Evolutionary conservation across 2,113 vertebrate genomes (phyloP).

Genomic region (Callospermophilus lateralis): DNA sequence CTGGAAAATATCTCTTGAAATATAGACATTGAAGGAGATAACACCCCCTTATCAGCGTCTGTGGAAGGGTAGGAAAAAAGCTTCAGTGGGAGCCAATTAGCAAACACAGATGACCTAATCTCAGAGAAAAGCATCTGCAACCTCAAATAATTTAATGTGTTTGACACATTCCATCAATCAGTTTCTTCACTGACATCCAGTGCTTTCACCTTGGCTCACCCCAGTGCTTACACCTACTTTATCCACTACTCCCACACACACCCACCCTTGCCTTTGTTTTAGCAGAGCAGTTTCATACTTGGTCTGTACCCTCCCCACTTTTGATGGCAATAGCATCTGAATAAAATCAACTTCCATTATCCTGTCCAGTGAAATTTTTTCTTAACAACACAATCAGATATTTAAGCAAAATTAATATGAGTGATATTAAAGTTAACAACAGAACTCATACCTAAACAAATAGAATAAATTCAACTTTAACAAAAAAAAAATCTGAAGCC

Average conservation of each 20-base stretch:
- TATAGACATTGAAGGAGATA: constrained; percentile 23
- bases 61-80: neutral
- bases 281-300: neutral
- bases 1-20: constrained; percentile 45
- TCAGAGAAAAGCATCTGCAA: constrained; percentile 22
- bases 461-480: neutral
- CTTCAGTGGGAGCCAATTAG: neutral
- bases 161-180: neutral
- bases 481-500: neutral
- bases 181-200: neutral
- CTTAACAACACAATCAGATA: neutral
- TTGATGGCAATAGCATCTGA: neutral
- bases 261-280: neutral
- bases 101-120: constrained; percentile 14
- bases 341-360: neutral
- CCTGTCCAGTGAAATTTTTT: neutral
- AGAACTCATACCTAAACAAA: neutral
- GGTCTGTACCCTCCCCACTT: neutral
- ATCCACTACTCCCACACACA: neutral
- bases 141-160: constrained; percentile 26
- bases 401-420: neutral
- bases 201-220: neutral
- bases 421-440: neutral
- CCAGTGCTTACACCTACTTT: neutral
- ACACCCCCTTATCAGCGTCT: neutral